A percentile compares a stretch with the other conserved stretches of the same genome.
phyloP scores from a whole-genome alignment of 2,797 vertebrate species.

The Ataeniobius toweri region DNA sequence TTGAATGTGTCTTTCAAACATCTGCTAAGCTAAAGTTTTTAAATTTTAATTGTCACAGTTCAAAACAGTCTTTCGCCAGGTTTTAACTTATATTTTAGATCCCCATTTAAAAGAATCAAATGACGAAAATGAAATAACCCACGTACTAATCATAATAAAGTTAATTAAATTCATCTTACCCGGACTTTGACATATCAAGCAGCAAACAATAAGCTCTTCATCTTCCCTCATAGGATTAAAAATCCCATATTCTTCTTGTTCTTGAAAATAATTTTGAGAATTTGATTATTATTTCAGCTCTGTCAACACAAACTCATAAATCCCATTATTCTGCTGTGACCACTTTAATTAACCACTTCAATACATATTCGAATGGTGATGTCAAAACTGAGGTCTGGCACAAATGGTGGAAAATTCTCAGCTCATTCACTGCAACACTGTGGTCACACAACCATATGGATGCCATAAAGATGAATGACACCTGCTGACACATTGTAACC shows the following conservation, averaged over 20 bases:
- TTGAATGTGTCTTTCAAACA: neutral
- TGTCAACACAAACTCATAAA: neutral
- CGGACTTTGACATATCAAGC: neutral
- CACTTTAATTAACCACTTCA: neutral
- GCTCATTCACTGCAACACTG: neutral
- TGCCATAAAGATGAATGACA: neutral
- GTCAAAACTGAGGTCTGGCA: neutral
- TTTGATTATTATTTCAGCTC: neutral
- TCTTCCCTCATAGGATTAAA: too few species aligned
- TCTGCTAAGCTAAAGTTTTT: neutral
- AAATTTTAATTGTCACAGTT: neutral
- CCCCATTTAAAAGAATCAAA: neutral
- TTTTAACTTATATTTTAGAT: neutral
- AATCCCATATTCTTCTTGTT: neutral
- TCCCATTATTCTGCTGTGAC: neutral
- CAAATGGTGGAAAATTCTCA: neutral
- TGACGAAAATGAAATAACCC: neutral
- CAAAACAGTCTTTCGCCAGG: neutral
- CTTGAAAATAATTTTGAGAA: neutral
- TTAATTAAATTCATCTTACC: neutral
- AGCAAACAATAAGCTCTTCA: neutral
- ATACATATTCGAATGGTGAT: neutral
- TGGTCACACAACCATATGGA: neutral
- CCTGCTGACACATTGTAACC: neutral
- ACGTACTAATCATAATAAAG: neutral